Evolutionary conservation across 2,888 invertebrate species (phyloP).

Genomic region (Auanema freiburgensis): DNA sequence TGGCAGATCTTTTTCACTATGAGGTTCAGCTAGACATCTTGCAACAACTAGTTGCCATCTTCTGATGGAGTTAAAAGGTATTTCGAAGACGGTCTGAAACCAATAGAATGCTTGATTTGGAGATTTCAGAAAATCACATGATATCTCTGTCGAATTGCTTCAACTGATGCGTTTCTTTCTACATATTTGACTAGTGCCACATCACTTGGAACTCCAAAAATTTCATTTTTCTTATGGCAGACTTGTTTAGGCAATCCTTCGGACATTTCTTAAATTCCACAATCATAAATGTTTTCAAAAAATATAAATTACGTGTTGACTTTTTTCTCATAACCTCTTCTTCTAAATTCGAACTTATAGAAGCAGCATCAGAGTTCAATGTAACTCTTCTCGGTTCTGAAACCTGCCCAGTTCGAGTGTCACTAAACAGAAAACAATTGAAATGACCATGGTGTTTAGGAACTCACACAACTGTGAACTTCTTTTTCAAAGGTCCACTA

Average conservation of each 20-base stretch:
- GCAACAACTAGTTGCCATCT: slow-evolving; percentile 58
- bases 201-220: slow-evolving; percentile 58
- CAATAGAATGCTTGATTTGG: background rate
- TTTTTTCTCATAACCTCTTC: slow-evolving; percentile 13
- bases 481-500: slow-evolving; percentile 52
- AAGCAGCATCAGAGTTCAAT: slow-evolving; percentile 11
- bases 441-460: too few relatives aligned
- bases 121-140: slow-evolving; percentile 30
- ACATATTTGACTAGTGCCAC: slow-evolving; percentile 61
- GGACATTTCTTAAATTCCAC: background rate
- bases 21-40: slow-evolving; percentile 39
- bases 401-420: slow-evolving; percentile 51
- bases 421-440: slow-evolving; percentile 31
- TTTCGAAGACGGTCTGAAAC: slow-evolving; percentile 51
- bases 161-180: slow-evolving; percentile 52
- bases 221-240: slow-evolving; percentile 24
- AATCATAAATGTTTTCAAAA: background rate
- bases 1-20: slow-evolving; percentile 17
- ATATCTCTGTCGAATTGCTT: slow-evolving; percentile 59
- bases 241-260: slow-evolving; percentile 1
- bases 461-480: slow-evolving; percentile 57
- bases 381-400: slow-evolving; percentile 42
- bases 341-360: slow-evolving; percentile 18
- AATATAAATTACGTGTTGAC: background rate
- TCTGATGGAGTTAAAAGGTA: slow-evolving; percentile 62